Base-by-base conservation (phyloP, 2,113 vertebrate species). In the Suncus etruscus region DNA sequence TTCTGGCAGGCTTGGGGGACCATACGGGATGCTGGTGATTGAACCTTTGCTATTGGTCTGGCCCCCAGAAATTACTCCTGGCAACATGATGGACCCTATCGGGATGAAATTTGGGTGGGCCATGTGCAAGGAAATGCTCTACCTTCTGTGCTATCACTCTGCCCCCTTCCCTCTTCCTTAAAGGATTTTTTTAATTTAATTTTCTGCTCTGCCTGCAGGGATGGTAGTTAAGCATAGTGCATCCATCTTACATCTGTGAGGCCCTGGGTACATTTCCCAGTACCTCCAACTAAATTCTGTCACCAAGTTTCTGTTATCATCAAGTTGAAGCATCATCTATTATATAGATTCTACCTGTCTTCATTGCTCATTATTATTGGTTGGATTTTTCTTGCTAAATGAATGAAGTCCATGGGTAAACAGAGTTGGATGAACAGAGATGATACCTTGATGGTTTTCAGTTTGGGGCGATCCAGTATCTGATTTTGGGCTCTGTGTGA, bases 301-400 rank as follows among this genome's bases (percentile, higher is more conserved):
- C 61, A n/a, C 66, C 27, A 32, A 70, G 58, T 92, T 29, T 48
- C 51, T 82, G 31, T 83, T 75, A 61, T n/a, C 73, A 91, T 24
- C 81, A 79, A 91, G 72, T 75, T 45, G 86, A 54, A 87, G 39
- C 93, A 14, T 82, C 27, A 6, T 63, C 73, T 69, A 31, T 90
- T 31, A 48, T 75, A 69, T 24, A 74, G 48, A 66, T 14, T 39
- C 68, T 83, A 15, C 29, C 75, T 85, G 29, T 8, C 3, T 11
- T 63, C 24, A 47, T 58, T 68, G 65, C 15, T 22, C 27, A 22
- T 51, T 85, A 78, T 77, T 22, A 45, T 27, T 39, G 69, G 3
- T 77, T 78, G 32, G 14, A 39, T 65, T 80, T 39, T 81, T 47
- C 27, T 74, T 86, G 8, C 58, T 69, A 31, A 85, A 15, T 27